Percentiles rank a stretch among this genome's conserved stretches.
Evolutionary conservation across 1,140 invertebrate species (phyloP).

Genomic region (Hesperophylax magnus): DNA sequence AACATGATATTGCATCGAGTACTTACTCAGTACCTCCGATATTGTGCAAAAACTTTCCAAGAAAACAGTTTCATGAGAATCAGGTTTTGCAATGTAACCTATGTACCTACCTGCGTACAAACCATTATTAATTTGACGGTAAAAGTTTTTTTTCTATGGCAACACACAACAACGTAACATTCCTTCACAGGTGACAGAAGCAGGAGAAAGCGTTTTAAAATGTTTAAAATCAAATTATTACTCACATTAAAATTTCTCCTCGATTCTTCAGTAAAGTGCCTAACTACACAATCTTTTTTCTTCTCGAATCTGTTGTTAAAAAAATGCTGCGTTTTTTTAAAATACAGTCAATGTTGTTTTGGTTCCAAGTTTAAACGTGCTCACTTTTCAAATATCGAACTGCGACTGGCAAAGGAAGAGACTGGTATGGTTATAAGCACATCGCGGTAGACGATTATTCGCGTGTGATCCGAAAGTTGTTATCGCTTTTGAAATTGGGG

Average conservation of each 20-base stretch:
- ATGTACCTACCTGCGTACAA: background rate
- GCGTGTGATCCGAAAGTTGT: background rate
- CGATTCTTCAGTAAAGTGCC: too few relatives aligned
- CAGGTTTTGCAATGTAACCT: background rate
- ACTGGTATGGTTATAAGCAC: constrained; percentile 10
- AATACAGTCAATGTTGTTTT: too few relatives aligned
- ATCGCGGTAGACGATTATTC: background rate
- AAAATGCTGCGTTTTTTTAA: too few relatives aligned
- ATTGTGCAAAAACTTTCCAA: background rate
- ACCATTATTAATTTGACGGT: constrained; percentile 5
- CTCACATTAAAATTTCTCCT: background rate
- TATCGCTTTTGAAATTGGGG: too few relatives aligned
- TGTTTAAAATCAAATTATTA: background rate
- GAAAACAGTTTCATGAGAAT: background rate
- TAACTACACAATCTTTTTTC: too few relatives aligned
- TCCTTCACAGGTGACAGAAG: background rate
- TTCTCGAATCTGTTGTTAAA: too few relatives aligned
- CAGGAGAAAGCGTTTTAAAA: constrained; percentile 1
- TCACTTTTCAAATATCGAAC: constrained; percentile 21
- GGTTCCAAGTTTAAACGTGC: background rate
- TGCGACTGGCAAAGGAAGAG: background rate
- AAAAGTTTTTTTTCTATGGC: background rate
- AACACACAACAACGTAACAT: background rate
- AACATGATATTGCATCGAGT: too few relatives aligned
- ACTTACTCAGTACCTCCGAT: too few relatives aligned